Evolutionary conservation across 1,140 invertebrate genomes (phyloP).

Genomic region (Temnothorax curvispinosus): DNA sequence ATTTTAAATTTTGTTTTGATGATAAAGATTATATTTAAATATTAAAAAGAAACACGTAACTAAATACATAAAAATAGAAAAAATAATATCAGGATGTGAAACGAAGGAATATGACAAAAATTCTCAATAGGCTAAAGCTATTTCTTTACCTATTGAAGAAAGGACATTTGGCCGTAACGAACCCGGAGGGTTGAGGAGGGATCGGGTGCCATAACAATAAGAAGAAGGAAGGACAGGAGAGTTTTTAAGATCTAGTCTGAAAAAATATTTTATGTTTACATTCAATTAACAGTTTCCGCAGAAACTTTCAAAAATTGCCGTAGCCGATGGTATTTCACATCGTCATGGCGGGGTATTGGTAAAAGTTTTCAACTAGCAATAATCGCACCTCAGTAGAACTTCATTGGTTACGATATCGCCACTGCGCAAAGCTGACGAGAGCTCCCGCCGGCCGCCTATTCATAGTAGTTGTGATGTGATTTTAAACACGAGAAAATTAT

Average conservation of each 20-base stretch:
- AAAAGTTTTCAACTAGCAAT: slow-evolving; percentile 96
- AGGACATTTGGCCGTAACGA: too few relatives aligned
- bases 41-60: background rate
- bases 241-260: too few relatives aligned
- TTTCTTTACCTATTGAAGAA: too few relatives aligned
- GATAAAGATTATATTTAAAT: background rate
- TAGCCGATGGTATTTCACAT: slow-evolving; percentile 96
- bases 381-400: slow-evolving; percentile 94
- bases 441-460: background rate
- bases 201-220: too few relatives aligned
- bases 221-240: too few relatives aligned
- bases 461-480: slow-evolving; percentile 35
- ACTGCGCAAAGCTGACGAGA: slow-evolving; percentile 89
- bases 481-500: slow-evolving; percentile 59
- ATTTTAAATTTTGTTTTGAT: background rate
- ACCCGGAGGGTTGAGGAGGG: too few relatives aligned
- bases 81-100: background rate
- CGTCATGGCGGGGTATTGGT: slow-evolving; percentile 97
- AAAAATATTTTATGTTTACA: background rate
- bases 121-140: background rate
- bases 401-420: slow-evolving; percentile 95
- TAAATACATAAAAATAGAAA: background rate
- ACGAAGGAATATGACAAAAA: background rate
- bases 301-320: slow-evolving; percentile 92
- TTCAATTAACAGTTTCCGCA: slow-evolving; percentile 80